Percentiles rank a stretch among this genome's conserved stretches.
Evolutionary conservation across 2,797 vertebrate genomes (phyloP).

Genomic region (Etheostoma nigrum): DNA sequence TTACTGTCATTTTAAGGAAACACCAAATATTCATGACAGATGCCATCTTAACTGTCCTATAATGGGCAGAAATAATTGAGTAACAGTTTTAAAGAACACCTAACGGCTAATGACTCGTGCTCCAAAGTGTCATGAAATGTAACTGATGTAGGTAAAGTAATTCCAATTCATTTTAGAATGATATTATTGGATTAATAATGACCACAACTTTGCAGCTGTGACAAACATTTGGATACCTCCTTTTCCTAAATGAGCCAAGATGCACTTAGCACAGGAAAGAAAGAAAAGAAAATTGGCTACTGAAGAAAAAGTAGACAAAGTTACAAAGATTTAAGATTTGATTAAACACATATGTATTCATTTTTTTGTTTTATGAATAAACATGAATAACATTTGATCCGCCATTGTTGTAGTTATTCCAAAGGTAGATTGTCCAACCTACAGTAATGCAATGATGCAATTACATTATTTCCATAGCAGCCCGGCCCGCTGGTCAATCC

Average conservation of each 20-base stretch:
- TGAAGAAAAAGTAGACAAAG: neutral
- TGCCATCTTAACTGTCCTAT: neutral
- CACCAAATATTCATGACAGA: neutral
- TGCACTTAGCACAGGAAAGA: neutral
- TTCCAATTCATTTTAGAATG: neutral
- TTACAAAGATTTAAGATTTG: neutral
- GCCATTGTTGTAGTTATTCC: neutral
- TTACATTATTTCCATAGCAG: neutral
- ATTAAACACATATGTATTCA: neutral
- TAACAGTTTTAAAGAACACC: neutral
- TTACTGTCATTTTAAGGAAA: neutral
- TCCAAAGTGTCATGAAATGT: neutral
- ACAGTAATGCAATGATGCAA: neutral
- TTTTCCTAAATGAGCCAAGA: neutral
- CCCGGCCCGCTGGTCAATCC: neutral
- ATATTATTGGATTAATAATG: neutral
- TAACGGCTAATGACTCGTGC: neutral
- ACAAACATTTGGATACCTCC: neutral
- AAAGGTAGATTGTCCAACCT: neutral
- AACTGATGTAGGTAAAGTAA: neutral
- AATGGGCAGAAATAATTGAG: neutral
- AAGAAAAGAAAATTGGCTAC: neutral
- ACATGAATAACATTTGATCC: too few species aligned
- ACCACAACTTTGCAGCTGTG: neutral
- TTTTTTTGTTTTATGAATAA: neutral